These are phyloP conservation scores for Apocrypta bakeri DNA, from an alignment of 1,140 invertebrate species.

Conservation along the genomic window DNA sequence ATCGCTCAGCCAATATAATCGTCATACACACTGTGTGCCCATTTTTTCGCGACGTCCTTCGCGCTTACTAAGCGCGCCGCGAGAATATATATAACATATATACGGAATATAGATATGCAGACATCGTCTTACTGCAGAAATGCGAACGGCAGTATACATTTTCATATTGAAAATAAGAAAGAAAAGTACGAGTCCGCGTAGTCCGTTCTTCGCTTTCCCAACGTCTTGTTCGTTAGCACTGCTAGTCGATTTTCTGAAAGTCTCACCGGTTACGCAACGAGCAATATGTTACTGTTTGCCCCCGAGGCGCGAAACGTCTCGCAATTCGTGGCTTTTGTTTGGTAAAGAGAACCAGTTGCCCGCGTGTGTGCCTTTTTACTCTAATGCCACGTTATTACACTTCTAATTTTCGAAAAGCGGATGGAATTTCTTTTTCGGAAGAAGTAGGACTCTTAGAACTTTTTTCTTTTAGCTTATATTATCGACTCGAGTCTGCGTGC, in stretches of 20 bases:
- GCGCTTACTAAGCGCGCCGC: conserved; percentile 28
- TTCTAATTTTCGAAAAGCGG: background rate
- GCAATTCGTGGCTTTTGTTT: conserved; percentile 1
- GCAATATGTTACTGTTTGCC: background rate
- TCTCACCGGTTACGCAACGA: background rate
- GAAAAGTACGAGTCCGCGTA: conserved; percentile 12
- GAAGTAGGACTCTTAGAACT: background rate
- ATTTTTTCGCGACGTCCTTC: conserved; percentile 41
- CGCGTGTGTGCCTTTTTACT: background rate
- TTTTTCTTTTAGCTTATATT: background rate
- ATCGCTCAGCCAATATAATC: background rate
- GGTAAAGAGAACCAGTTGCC: background rate
- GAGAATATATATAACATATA: background rate
- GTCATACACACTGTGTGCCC: conserved; percentile 5
- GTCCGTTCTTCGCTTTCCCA: background rate
- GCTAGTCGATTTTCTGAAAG: background rate
- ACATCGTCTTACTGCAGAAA: too few relatives aligned
- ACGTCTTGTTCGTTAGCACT: conserved; percentile 15
- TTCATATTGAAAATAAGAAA: conserved; percentile 7
- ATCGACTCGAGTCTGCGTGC: background rate
- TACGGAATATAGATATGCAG: too few relatives aligned
- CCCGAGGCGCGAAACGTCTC: background rate
- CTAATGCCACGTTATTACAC: background rate
- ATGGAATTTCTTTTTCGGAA: background rate
- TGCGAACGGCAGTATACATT: background rate